phyloP scores from a whole-genome alignment of 2,888 invertebrate genomes.

The Andrena hattorfiana region DNA sequence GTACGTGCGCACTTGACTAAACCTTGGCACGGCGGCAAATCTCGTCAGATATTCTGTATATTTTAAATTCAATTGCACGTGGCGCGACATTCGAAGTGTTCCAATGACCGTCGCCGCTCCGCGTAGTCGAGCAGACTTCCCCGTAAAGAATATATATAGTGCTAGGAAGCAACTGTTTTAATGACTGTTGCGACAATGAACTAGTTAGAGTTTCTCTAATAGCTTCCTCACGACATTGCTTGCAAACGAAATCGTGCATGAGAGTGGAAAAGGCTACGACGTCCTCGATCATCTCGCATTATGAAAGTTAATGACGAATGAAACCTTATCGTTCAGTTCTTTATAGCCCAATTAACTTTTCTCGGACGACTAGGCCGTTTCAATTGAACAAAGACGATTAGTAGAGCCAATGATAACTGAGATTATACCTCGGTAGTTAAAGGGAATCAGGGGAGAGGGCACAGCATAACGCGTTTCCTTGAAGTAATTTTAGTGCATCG shows the following conservation, averaged over 20 bases:
- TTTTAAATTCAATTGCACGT: background rate
- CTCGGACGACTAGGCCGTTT: background rate
- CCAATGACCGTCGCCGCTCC: too few species aligned
- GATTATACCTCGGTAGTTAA: slow-evolving; percentile 2
- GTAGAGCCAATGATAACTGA: background rate
- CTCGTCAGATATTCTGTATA: background rate
- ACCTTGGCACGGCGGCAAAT: too few species aligned
- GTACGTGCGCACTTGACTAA: too few species aligned
- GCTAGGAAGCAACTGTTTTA: slow-evolving; percentile 5
- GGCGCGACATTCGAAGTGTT: background rate
- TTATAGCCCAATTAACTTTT: slow-evolving; percentile 4
- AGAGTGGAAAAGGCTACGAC: background rate
- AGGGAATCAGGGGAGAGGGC: too few species aligned
- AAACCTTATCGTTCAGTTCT: slow-evolving; percentile 9
- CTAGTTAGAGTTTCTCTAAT: background rate
- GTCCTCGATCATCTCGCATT: slow-evolving; percentile 5
- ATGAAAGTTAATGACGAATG: slow-evolving; percentile 16
- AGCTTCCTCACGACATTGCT: background rate
- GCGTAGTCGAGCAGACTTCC: background rate
- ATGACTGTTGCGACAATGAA: slow-evolving; percentile 7
- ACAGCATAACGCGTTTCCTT: too few species aligned
- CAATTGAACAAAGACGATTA: slow-evolving; percentile 33
- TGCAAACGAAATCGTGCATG: background rate
- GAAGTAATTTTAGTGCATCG: too few species aligned
- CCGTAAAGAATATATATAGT: background rate